Evolutionary conservation across 2,888 invertebrate species (phyloP).

Genomic region (Aleiodes testaceus): DNA sequence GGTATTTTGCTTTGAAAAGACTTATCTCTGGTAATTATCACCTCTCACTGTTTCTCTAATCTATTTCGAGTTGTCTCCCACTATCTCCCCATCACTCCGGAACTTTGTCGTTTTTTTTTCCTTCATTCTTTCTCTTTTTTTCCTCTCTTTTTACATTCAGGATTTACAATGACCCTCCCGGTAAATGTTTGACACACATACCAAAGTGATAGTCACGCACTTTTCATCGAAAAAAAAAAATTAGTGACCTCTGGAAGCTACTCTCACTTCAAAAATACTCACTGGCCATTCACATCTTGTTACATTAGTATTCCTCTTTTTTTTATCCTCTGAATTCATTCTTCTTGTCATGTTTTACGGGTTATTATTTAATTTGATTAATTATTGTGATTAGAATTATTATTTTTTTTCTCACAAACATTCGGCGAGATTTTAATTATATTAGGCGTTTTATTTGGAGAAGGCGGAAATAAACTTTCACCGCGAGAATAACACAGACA

Average conservation of each 20-base stretch:
- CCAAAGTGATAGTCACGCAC: constrained; percentile 25
- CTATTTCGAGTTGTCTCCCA: too few relatives aligned
- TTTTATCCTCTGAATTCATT: neutral
- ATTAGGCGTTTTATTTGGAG: constrained; percentile 7
- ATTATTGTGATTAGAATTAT: neutral
- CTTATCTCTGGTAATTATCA: too few relatives aligned
- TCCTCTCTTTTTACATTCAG: neutral
- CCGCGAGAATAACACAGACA: neutral
- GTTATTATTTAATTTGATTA: constrained; percentile 4
- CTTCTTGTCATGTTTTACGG: neutral
- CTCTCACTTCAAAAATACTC: constrained; percentile 18
- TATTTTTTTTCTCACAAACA: neutral
- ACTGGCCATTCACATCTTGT: constrained; percentile 14
- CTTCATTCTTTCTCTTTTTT: constrained; percentile 12
- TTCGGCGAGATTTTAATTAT: constrained; percentile 21
- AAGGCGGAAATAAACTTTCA: constrained; percentile 34
- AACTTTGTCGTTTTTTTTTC: neutral
- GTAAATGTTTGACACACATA: constrained; percentile 20
- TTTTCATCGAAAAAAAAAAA: constrained; percentile 22
- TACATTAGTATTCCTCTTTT: neutral
- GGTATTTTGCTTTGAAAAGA: too few relatives aligned
- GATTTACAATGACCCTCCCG: constrained; percentile 20
- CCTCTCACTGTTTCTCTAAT: too few relatives aligned
- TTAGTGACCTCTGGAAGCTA: constrained; percentile 15
- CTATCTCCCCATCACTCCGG: too few relatives aligned